phyloP scores from a whole-genome alignment of 2,888 invertebrate genomes.

The Macrostomum cliftonense region DNA sequence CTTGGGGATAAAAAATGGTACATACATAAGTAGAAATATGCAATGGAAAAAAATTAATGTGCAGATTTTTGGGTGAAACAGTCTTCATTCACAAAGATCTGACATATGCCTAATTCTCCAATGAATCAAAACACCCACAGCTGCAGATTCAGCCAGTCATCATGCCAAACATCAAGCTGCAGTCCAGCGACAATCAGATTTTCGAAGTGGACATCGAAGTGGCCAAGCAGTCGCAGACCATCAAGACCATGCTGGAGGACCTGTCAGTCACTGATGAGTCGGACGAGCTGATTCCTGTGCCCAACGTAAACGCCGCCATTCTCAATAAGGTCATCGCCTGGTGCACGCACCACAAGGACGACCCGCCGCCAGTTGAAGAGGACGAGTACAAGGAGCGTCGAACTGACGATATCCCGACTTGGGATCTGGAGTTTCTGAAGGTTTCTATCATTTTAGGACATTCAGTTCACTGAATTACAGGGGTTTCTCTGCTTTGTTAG shows the following conservation, averaged over 20 bases:
- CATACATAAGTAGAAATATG: no score
- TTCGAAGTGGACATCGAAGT: slow-evolving; percentile 91
- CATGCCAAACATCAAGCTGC: slow-evolving; percentile 84
- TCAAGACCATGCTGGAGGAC: slow-evolving; percentile 81
- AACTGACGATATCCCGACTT: slow-evolving; percentile 94
- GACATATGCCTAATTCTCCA: no score
- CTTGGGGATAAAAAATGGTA: no score
- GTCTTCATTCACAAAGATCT: no score
- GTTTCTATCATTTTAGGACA: slow-evolving; percentile 45
- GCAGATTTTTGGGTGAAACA: no score
- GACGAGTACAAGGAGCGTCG: slow-evolving; percentile 93
- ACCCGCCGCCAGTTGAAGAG: slow-evolving; percentile 61
- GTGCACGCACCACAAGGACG: slow-evolving; percentile 49
- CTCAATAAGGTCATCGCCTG: slow-evolving; percentile 54
- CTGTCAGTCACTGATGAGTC: background rate
- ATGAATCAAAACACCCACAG: no score
- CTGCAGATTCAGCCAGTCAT: slow-evolving; percentile 19
- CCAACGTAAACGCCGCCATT: slow-evolving; percentile 90
- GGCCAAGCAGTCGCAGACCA: slow-evolving; percentile 87
- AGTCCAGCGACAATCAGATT: slow-evolving; percentile 80
- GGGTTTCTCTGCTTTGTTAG: no score
- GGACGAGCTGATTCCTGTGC: slow-evolving; percentile 69
- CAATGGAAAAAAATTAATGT: no score
- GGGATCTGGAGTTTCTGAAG: slow-evolving; percentile 97
- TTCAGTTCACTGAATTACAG: no score